Conservation (phyloP, 2,113 vertebrate genomes). For the Mesitornis unicolor region DNA sequence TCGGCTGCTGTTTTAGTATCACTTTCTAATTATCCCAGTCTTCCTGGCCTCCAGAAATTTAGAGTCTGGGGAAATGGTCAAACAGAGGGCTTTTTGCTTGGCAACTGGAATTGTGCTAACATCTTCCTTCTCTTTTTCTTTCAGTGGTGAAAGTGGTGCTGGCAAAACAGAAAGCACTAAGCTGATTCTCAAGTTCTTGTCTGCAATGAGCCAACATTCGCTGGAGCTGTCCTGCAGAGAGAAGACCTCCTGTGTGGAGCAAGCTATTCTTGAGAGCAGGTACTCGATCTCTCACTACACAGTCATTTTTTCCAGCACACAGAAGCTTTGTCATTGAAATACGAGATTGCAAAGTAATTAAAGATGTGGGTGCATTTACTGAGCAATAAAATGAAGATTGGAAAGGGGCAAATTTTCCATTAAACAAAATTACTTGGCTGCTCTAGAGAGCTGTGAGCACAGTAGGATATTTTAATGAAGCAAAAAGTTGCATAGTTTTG, state of each 20-base stretch:
- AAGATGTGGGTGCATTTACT: neutral
- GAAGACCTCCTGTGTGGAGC: slow-evolving; percentile 86
- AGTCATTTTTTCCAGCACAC: neutral
- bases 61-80: neutral
- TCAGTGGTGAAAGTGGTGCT: slow-evolving; percentile 95
- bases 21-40: neutral
- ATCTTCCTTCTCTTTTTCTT: slow-evolving; percentile 20
- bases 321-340: neutral
- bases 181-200: slow-evolving; percentile 92
- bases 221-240: slow-evolving; percentile 80
- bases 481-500: neutral
- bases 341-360: neutral
- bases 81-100: neutral
- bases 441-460: neutral
- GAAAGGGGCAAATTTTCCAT: neutral
- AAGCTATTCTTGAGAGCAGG: slow-evolving; percentile 97
- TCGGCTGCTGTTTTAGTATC: neutral
- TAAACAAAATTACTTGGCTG: neutral
- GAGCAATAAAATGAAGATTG: neutral
- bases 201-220: slow-evolving; percentile 90
- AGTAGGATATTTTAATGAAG: neutral
- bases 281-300: slow-evolving; percentile 22
- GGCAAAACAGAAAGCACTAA: slow-evolving; percentile 98
- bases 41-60: neutral
- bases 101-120: neutral